A percentile compares a stretch with the other conserved stretches of the same genome.
These are phyloP conservation scores for Microtus pennsylvanicus DNA, from an alignment of 2,113 vertebrate species.

Conservation along the genomic window DNA sequence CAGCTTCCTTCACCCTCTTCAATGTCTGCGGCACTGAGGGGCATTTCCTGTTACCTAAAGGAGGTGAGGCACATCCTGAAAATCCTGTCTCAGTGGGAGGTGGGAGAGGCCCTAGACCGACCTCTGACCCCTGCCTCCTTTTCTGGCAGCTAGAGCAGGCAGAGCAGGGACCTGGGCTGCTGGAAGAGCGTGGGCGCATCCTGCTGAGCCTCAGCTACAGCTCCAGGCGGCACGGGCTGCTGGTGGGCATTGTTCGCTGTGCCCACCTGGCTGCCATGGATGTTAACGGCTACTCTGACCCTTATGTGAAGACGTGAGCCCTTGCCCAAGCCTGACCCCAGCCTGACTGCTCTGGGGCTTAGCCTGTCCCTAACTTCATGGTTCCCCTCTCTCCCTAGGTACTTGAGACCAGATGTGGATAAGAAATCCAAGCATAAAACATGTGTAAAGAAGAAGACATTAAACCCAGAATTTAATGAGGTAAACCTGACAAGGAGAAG, in stretches of 20 bases:
- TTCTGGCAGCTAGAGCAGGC: conserved; percentile 89
- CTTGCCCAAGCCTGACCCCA: background rate
- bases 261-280: conserved; percentile 94
- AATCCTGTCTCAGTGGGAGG: background rate
- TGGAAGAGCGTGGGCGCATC: conserved; percentile 92
- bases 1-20: conserved; percentile 92
- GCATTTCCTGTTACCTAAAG: conserved; percentile 93
- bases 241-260: conserved; percentile 91
- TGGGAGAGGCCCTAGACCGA: background rate
- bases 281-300: conserved; percentile 93
- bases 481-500: conserved; percentile 73
- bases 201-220: conserved; percentile 90
- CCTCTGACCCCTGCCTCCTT: background rate
- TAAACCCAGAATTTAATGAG: conserved; percentile 95
- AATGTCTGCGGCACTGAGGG: conserved; percentile 91
- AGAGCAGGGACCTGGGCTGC: conserved; percentile 88
- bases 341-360: background rate
- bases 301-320: conserved; percentile 93
- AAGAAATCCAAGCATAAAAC: conserved; percentile 96
- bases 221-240: conserved; percentile 85
- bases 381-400: conserved; percentile 82
- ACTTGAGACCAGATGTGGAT: conserved; percentile 92
- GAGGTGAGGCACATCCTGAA: conserved; percentile 87
- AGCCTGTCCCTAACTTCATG: background rate
- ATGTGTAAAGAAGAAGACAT: conserved; percentile 92